Percentiles rank a stretch among this genome's conserved stretches.
These are phyloP conservation scores for Macheiramphus alcinus DNA, from an alignment of 2,113 vertebrate genomes.

Conservation along the genomic window DNA sequence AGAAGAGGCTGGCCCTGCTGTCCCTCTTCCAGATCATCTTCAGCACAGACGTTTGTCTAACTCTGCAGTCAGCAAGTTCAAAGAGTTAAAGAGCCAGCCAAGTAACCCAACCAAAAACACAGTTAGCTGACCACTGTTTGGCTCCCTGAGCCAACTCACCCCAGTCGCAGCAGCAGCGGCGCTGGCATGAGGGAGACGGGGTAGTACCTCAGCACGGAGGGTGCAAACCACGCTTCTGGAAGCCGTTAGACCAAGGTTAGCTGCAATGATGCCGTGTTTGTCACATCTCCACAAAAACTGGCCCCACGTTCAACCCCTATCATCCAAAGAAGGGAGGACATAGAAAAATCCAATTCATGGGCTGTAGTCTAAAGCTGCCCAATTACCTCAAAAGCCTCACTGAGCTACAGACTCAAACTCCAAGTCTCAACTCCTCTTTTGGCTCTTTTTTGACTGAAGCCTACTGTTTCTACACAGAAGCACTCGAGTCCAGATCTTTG, in stretches of 20 bases:
- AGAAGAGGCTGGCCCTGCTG: background rate
- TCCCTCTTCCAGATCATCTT: background rate
- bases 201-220: background rate
- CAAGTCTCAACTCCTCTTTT: background rate
- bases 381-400: background rate
- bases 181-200: rapidly evolving
- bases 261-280: background rate
- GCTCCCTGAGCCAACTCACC: background rate
- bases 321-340: background rate
- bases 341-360: background rate
- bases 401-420: background rate
- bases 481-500: background rate
- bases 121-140: background rate
- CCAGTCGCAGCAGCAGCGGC: rapidly evolving
- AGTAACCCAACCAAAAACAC: background rate
- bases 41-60: background rate
- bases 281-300: background rate
- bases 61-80: background rate
- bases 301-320: background rate
- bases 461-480: background rate
- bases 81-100: background rate
- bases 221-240: background rate
- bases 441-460: background rate
- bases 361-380: background rate
- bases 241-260: background rate